phyloP scores from a whole-genome alignment of 2,888 invertebrate genomes.

The Drosophila trichaetosa region DNA sequence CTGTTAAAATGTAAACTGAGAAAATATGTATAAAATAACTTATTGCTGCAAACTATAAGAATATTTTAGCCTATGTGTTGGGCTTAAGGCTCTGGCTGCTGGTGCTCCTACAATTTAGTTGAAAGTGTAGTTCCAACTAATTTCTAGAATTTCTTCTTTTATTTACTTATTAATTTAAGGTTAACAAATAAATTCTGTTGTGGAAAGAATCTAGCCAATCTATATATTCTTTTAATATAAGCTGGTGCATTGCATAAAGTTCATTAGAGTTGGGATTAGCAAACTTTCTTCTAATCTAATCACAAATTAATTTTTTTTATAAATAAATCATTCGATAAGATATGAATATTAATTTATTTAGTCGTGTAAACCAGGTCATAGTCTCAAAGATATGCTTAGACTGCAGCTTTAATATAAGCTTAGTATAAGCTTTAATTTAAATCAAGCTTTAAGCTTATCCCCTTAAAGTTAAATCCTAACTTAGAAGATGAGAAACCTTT shows the following conservation, averaged over 20 bases:
- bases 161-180: neutral
- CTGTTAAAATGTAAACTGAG: neutral
- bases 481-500: too few relatives aligned
- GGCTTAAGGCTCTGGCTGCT: neutral
- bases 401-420: neutral
- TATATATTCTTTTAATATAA: too few relatives aligned
- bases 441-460: neutral
- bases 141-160: too few relatives aligned
- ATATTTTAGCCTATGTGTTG: neutral
- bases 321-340: neutral
- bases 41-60: neutral
- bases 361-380: neutral
- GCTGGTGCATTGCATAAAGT: neutral
- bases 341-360: neutral
- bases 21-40: neutral
- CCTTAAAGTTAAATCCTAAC: too few relatives aligned
- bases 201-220: fast-evolving
- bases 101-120: too few relatives aligned
- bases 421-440: neutral
- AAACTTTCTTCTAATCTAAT: neutral
- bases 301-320: neutral
- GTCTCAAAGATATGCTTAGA: neutral
- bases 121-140: too few relatives aligned
- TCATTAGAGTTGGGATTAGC: neutral
- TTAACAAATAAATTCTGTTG: neutral